Evolutionary conservation across 1,140 invertebrate genomes (phyloP).

Genomic region (Psix sp.): DNA sequence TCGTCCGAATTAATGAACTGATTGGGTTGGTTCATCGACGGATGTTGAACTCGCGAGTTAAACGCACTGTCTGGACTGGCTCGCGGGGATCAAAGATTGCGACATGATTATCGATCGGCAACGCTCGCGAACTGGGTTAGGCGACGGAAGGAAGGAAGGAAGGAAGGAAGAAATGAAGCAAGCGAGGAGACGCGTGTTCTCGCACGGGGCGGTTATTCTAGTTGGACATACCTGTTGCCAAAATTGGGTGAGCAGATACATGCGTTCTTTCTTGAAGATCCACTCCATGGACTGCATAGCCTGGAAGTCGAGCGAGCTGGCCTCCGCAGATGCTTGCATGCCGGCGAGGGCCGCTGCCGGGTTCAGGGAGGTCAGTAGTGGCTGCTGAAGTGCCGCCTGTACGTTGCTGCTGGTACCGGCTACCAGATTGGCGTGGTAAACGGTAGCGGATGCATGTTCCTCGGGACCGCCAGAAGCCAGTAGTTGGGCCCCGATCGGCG

Average conservation of each 20-base stretch:
- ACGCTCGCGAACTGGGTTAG: too few species aligned
- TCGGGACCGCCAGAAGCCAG: constrained; percentile 71
- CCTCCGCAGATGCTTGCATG: constrained; percentile 85
- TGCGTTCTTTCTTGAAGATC: constrained; percentile 95
- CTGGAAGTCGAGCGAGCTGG: constrained; percentile 82
- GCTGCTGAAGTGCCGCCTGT: constrained; percentile 72
- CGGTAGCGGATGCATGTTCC: constrained; percentile 71
- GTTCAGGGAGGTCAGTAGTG: constrained; percentile 71
- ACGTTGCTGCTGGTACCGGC: constrained; percentile 74
- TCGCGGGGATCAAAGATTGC: too few species aligned
- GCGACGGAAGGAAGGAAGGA: neutral
- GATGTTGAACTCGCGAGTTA: too few species aligned
- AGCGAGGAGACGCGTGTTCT: too few species aligned
- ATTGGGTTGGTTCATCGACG: too few species aligned
- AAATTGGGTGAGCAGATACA: constrained; percentile 93
- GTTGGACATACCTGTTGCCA: constrained; percentile 90
- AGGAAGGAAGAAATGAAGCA: neutral
- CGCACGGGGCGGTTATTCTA: too few species aligned
- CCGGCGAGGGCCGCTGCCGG: constrained; percentile 80
- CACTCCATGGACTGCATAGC: constrained; percentile 95
- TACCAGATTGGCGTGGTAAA: constrained; percentile 76
- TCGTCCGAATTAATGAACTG: neutral
- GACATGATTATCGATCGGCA: too few species aligned
- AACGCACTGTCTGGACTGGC: too few species aligned
- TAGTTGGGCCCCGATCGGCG: constrained; percentile 76